These are phyloP conservation scores for Cyaniris semiargus DNA, from an alignment of 2,888 invertebrate genomes.

Conservation along the genomic window DNA sequence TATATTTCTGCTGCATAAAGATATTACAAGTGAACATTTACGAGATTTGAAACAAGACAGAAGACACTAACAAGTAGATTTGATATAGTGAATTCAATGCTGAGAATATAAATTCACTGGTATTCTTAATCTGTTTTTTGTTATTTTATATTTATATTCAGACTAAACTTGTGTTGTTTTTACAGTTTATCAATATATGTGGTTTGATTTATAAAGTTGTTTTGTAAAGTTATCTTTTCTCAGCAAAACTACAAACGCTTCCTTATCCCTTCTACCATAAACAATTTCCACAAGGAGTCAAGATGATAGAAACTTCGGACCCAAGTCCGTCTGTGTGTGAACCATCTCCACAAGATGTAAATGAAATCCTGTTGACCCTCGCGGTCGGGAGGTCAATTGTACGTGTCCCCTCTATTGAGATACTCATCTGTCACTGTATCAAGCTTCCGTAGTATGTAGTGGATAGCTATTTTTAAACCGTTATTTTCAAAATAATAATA, in stretches of 20 bases:
- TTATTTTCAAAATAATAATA: neutral
- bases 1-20: neutral
- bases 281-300: neutral
- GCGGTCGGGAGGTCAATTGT: constrained; percentile 18
- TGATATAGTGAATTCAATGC: neutral
- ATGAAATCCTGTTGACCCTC: constrained; percentile 26
- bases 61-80: neutral
- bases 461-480: neutral
- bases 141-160: too few species aligned
- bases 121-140: neutral
- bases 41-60: neutral
- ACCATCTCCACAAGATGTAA: neutral
- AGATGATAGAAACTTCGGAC: constrained; percentile 4
- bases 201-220: too few species aligned
- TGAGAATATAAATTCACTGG: neutral
- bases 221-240: too few species aligned
- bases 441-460: neutral
- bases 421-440: neutral
- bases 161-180: too few species aligned
- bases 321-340: neutral
- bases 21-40: neutral
- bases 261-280: neutral
- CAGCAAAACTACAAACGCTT: too few species aligned
- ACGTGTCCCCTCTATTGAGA: constrained; percentile 18
- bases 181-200: too few species aligned